phyloP scores from a whole-genome alignment of 2,797 vertebrate genomes.

The Ciconia nigra region DNA sequence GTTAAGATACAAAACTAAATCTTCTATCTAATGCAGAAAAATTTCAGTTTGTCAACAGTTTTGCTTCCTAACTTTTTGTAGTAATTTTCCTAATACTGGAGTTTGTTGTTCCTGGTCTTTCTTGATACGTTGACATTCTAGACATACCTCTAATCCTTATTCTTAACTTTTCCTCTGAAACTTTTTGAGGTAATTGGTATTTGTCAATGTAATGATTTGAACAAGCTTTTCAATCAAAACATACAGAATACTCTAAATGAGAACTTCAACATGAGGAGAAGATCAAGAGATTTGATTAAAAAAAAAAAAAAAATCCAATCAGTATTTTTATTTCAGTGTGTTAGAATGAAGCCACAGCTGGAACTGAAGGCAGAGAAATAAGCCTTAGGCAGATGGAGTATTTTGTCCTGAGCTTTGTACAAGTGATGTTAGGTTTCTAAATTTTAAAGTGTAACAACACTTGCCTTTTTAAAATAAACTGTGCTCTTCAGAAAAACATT shows the following conservation, averaged over 20 bases:
- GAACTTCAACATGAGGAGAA: not conserved
- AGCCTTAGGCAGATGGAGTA: not conserved
- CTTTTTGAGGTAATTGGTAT: not conserved
- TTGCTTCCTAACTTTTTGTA: not conserved
- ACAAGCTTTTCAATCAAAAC: not conserved
- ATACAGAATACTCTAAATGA: not conserved
- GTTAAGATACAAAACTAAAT: no score
- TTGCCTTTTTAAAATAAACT: not conserved
- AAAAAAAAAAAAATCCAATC: not conserved
- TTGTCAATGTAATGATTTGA: not conserved
- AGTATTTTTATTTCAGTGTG: not conserved
- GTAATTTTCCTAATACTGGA: not conserved
- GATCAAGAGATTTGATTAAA: not conserved
- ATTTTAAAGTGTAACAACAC: not conserved
- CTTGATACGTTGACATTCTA: not conserved
- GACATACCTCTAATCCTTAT: not conserved
- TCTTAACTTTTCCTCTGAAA: not conserved
- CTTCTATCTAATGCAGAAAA: not conserved
- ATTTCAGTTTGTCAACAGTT: not conserved
- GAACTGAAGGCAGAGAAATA: not conserved
- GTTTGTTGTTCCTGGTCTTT: not conserved
- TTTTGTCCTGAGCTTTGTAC: not conserved
- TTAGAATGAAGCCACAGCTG: not conserved
- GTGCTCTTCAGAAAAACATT: not conserved
- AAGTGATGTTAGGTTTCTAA: not conserved